These are phyloP conservation scores for Gadus macrocephalus DNA, from an alignment of 2,113 vertebrate genomes.

Conservation along the genomic window DNA sequence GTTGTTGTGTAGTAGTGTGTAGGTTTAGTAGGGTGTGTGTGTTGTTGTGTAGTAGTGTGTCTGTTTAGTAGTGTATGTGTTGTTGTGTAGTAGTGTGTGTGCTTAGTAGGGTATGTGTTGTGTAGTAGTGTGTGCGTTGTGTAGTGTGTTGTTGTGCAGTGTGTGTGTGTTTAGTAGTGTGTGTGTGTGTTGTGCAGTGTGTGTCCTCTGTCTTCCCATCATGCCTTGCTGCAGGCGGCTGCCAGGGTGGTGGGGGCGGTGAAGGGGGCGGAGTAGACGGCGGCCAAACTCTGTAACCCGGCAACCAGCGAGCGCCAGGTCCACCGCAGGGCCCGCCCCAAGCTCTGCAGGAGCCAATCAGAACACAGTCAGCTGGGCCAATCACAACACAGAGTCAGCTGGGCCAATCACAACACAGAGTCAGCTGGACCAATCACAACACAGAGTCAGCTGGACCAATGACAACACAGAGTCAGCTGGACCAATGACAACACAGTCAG, in stretches of 20 bases:
- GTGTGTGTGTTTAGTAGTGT: background rate
- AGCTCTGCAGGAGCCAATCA: slow-evolving; percentile 68
- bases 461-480: too few species aligned
- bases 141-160: background rate
- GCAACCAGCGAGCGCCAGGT: slow-evolving; percentile 81
- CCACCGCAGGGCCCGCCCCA: slow-evolving; percentile 78
- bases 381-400: background rate
- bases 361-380: background rate
- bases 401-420: too few species aligned
- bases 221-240: slow-evolving; percentile 37
- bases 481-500: too few species aligned
- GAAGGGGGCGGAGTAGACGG: slow-evolving; percentile 70
- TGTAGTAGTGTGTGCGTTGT: too few species aligned
- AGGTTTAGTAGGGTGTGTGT: background rate
- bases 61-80: background rate
- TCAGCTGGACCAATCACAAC: too few species aligned
- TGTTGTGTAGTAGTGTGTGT: too few species aligned
- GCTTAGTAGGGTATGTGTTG: too few species aligned
- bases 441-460: too few species aligned
- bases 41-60: background rate
- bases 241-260: slow-evolving; percentile 66
- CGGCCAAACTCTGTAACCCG: slow-evolving; percentile 77
- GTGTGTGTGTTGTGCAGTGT: too few species aligned
- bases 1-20: too few species aligned
- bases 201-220: slow-evolving; percentile 31